phyloP scores from a whole-genome alignment of 2,888 invertebrate species.

The Scelioninae gen. 1 region DNA sequence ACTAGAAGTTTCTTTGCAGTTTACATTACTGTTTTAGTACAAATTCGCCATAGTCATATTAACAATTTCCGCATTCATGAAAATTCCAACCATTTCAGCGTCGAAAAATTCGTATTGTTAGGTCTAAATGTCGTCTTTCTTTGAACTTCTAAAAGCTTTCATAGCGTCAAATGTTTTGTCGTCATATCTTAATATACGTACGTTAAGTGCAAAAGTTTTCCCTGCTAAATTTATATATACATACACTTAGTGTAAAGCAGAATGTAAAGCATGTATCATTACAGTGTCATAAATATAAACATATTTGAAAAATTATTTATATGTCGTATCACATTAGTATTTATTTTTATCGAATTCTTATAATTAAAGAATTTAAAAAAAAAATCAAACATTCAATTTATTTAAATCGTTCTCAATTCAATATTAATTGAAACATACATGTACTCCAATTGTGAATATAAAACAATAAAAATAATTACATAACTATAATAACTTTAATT shows the following conservation, averaged over 20 bases:
- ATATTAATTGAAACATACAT: no score
- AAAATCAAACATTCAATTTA: no score
- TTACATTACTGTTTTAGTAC: constrained; percentile 44
- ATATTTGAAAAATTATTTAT: not conserved
- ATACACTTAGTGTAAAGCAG: constrained; percentile 34
- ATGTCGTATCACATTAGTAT: not conserved
- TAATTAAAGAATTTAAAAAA: no score
- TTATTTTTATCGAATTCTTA: no score
- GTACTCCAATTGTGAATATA: no score
- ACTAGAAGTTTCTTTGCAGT: constrained; percentile 26
- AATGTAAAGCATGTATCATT: constrained; percentile 27
- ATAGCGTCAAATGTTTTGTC: constrained; percentile 63
- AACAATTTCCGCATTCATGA: constrained; percentile 53
- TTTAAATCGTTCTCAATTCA: no score
- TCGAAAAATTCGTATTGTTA: constrained; percentile 56
- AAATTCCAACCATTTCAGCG: constrained; percentile 48
- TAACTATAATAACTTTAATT: no score
- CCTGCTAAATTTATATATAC: constrained; percentile 40
- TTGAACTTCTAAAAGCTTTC: constrained; percentile 63
- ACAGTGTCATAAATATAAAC: constrained; percentile 17
- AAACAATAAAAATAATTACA: no score
- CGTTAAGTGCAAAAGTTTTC: constrained; percentile 54
- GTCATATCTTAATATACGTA: constrained; percentile 49
- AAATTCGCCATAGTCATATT: constrained; percentile 42
- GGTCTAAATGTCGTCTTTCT: constrained; percentile 49